phyloP scores from a whole-genome alignment of 2,888 invertebrate species.

The Biston stratarius region DNA sequence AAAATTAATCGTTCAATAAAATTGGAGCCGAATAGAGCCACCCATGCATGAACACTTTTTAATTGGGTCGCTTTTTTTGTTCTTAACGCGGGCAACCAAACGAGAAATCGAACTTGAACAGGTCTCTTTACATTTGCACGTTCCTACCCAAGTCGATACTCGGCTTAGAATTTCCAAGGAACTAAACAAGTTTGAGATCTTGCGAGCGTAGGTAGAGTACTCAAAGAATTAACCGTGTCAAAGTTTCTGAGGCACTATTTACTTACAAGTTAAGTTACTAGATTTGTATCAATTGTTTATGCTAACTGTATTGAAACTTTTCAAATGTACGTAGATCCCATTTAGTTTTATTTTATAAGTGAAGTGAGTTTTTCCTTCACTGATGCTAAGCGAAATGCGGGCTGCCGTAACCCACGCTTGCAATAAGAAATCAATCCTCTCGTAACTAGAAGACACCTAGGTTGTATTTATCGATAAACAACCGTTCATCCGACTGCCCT shows the following conservation, averaged over 20 bases:
- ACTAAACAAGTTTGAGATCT: slow-evolving; percentile 31
- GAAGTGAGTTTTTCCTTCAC: too few species aligned
- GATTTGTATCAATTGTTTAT: slow-evolving; percentile 1
- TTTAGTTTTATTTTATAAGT: slow-evolving; percentile 3
- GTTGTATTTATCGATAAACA: too few species aligned
- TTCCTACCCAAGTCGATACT: slow-evolving; percentile 26
- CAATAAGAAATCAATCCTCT: too few species aligned
- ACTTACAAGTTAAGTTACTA: slow-evolving; percentile 38
- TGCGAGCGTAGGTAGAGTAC: slow-evolving; percentile 32
- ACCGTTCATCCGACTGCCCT: too few species aligned
- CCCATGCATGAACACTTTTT: slow-evolving; percentile 85
- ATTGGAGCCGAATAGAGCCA: slow-evolving; percentile 78
- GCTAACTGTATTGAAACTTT: neutral
- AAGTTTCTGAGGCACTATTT: slow-evolving; percentile 42
- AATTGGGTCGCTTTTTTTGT: slow-evolving; percentile 81
- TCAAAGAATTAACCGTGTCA: slow-evolving; percentile 43
- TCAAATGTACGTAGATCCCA: neutral
- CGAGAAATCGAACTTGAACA: slow-evolving; percentile 75
- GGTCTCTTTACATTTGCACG: slow-evolving; percentile 51
- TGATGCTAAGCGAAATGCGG: too few species aligned
- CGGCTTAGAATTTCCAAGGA: slow-evolving; percentile 18
- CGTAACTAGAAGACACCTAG: too few species aligned
- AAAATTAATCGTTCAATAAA: slow-evolving; percentile 86
- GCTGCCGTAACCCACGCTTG: too few species aligned
- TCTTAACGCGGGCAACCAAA: slow-evolving; percentile 73